A percentile compares a stretch with the other conserved stretches of the same genome.
These are phyloP conservation scores for Progne subis DNA, from an alignment of 2,113 vertebrate genomes.

Conservation along the genomic window DNA sequence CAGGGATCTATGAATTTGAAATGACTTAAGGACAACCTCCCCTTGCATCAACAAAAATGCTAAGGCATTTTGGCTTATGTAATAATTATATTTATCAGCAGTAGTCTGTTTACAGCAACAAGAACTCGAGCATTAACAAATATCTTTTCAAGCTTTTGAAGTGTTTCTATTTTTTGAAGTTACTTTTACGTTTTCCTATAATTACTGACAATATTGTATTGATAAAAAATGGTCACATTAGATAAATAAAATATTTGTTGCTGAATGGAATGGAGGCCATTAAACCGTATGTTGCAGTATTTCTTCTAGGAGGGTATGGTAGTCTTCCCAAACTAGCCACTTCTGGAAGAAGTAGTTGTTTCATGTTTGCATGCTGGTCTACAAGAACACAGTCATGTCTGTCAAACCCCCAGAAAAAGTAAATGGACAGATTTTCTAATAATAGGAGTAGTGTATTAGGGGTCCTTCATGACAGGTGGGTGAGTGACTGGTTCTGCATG, in stretches of 20 bases:
- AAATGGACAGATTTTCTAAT: background rate
- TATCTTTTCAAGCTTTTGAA: background rate
- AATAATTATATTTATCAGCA: background rate
- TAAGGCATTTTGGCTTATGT: background rate
- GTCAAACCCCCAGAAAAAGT: background rate
- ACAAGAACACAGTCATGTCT: background rate
- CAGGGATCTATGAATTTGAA: background rate
- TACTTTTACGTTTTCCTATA: background rate
- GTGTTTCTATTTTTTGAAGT: background rate
- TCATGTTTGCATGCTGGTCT: background rate
- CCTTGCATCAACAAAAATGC: background rate
- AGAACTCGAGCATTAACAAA: background rate
- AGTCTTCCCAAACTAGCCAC: background rate
- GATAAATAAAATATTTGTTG: background rate
- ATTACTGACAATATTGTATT: background rate
- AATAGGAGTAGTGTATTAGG: background rate
- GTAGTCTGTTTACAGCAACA: background rate
- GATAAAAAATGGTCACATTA: background rate
- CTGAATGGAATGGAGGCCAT: background rate
- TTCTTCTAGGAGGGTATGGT: background rate
- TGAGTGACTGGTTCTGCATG: background rate
- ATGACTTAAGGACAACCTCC: background rate
- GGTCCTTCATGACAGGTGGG: background rate
- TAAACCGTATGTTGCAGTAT: background rate
- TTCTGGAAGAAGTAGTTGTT: background rate